phyloP scores from a whole-genome alignment of 2,797 vertebrate species.

The Rousettus madagascariensis region DNA sequence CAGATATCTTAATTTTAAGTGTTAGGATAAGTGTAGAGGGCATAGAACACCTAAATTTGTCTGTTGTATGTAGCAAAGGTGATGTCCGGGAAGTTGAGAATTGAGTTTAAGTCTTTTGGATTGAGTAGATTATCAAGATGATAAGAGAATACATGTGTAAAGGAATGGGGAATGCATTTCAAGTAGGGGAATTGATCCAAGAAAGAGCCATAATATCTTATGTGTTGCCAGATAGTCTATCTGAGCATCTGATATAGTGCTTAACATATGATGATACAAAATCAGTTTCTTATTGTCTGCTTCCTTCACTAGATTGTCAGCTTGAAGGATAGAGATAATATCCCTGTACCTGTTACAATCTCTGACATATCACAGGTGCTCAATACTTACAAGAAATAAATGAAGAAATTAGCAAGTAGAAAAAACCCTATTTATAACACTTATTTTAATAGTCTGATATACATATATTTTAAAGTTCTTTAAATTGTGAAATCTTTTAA shows the following conservation, averaged over 20 bases:
- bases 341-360: neutral
- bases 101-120: neutral
- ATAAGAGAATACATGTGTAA: neutral
- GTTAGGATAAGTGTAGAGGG: neutral
- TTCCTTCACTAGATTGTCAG: neutral
- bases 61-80: neutral
- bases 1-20: neutral
- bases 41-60: neutral
- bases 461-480: neutral
- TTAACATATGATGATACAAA: neutral
- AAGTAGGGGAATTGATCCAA: neutral
- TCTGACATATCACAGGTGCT: neutral
- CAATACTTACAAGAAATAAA: neutral
- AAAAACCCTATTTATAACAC: neutral
- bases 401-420: neutral
- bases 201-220: neutral
- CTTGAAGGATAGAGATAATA: neutral
- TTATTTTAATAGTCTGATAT: neutral
- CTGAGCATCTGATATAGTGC: neutral
- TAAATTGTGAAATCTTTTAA: slow-evolving; percentile 9
- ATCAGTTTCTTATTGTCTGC: neutral
- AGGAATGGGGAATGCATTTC: neutral
- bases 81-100: neutral
- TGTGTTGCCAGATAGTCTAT: neutral
- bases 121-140: neutral